phyloP scores from a whole-genome alignment of 2,888 invertebrate genomes.

The Drosophila trichaetosa region DNA sequence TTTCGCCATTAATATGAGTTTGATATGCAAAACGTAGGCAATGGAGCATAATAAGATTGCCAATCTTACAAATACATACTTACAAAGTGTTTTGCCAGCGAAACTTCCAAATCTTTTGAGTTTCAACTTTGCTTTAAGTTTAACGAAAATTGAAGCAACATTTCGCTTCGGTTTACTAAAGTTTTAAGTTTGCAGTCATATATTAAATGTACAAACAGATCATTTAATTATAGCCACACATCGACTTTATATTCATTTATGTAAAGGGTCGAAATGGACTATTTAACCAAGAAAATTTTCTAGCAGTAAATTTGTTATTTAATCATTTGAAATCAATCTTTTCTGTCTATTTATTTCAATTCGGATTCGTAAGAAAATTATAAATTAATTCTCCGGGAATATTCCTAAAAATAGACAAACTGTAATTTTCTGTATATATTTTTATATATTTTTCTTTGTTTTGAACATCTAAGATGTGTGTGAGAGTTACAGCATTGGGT shows the following conservation, averaged over 20 bases:
- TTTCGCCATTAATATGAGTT: constrained; percentile 34
- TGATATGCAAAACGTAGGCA: constrained; percentile 28
- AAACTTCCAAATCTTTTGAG: not conserved
- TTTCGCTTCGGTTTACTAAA: not conserved
- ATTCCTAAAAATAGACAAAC: not conserved
- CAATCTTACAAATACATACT: not conserved
- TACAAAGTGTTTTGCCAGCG: not conserved
- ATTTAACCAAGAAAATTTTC: not conserved
- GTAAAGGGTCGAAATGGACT: fast-evolving
- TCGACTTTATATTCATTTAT: not conserved
- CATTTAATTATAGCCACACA: not conserved
- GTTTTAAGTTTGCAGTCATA: not conserved
- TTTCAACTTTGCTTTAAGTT: not conserved
- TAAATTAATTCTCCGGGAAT: not conserved
- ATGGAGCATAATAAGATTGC: constrained; percentile 15
- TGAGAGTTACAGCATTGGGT: not conserved
- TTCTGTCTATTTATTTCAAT: not conserved
- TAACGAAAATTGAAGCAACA: not conserved
- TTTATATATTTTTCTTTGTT: not conserved
- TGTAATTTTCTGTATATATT: not conserved
- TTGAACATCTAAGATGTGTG: not conserved
- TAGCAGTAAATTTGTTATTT: not conserved
- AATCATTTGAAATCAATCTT: not conserved
- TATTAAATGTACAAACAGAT: not conserved
- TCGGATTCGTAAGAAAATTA: not conserved